Percentiles rank a stretch among this genome's conserved stretches.
Evolutionary conservation across 1,140 invertebrate species (phyloP).

Genomic region (Papilio polytes): DNA sequence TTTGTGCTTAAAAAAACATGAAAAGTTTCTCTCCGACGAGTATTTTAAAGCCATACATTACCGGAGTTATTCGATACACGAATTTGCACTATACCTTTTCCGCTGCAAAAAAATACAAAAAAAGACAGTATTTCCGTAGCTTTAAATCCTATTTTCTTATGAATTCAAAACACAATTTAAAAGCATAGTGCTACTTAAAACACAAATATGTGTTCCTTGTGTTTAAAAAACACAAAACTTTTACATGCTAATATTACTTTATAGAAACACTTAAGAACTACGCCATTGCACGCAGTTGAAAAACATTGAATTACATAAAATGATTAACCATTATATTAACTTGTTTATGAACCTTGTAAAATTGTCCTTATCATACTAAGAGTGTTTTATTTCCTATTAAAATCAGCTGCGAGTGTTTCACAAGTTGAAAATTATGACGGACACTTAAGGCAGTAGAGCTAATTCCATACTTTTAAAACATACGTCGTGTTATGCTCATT

Average conservation of each 20-base stretch:
- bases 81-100: slow-evolving; percentile 19
- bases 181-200: neutral
- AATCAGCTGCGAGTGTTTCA: neutral
- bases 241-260: too few species aligned
- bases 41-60: slow-evolving; percentile 7
- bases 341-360: too few species aligned
- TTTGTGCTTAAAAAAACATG: too few species aligned
- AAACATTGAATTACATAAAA: too few species aligned
- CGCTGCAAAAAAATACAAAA: neutral
- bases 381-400: neutral
- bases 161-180: neutral
- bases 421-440: neutral
- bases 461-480: neutral
- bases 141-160: neutral
- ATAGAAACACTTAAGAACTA: too few species aligned
- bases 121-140: neutral
- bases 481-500: slow-evolving; percentile 12
- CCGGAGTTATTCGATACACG: slow-evolving; percentile 4
- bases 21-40: neutral
- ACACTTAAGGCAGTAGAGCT: neutral
- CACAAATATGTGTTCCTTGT: too few species aligned
- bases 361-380: neutral
- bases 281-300: too few species aligned
- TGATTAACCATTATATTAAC: too few species aligned
- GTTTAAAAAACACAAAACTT: too few species aligned